Base-by-base conservation (phyloP, 2,113 vertebrate species). In the Cyanoderma ruficeps region DNA sequence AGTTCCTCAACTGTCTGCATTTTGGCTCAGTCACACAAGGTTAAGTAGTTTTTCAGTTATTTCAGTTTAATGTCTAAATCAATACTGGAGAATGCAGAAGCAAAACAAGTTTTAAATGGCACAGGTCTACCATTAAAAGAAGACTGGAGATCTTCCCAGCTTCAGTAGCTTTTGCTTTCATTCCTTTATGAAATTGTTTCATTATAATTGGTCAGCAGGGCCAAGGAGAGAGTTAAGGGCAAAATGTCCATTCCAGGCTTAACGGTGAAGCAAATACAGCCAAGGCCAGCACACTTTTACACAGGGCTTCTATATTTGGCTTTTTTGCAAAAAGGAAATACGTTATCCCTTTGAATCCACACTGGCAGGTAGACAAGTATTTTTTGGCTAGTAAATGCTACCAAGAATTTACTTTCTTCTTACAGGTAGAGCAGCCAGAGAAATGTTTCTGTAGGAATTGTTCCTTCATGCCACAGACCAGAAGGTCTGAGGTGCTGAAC, bases 211-310 rank as follows among this genome's bases (percentile, higher is more conserved):
- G 20, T 50, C 39, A 59, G 74, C 35, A 90, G 39, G 90, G 61
- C 8, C 14, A 10, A 76, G 30, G 4, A 44, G 25, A 55, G 49
- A 35, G 37, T 57, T 77, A 8, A 63, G 27, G 16, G 6, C 49
- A 85, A 42, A 85, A 64, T 7, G 2, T 14, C 69, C 59, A 0
- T 37, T 79, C 12, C 44, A 47, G 11, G 31, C 30, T 63, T 50
- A 46, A 67, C 1, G 1, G 14, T 53, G 41, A 76, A 0, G 0
- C 19, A 31, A n/a, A 47, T 24, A 33, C 9, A 42, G 39, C 12
- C 28, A 71, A 59, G 46, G 15, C 23, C 21, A n/a, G 33, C 30
- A 22, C 12, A 18, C 17, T 18, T 71, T n/a, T 64, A 68, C 39
- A 12, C 2, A 2, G 4, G 9, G 2, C 10, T 46, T 67, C 44